phyloP scores from a whole-genome alignment of 2,888 invertebrate species.

The Stenolophus ochropezus region DNA sequence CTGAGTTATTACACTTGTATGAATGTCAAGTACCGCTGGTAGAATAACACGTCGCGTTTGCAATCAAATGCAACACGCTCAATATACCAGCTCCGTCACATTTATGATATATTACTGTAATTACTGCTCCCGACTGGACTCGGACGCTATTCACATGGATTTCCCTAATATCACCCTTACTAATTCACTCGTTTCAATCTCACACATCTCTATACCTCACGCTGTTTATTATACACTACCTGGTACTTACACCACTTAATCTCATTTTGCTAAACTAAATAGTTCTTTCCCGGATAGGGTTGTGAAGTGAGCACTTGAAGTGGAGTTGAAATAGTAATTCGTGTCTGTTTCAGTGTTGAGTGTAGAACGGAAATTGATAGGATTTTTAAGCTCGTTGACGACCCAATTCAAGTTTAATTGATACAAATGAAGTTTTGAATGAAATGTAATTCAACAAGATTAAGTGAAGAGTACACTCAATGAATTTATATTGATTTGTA shows the following conservation, averaged over 20 bases:
- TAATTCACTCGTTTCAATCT: no score
- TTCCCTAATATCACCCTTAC: no score
- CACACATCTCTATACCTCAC: no score
- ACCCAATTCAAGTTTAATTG: not conserved
- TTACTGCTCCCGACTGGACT: no score
- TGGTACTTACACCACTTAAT: not conserved
- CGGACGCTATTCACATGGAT: no score
- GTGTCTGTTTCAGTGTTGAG: no score
- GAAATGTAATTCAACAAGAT: not conserved
- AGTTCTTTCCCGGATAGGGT: not conserved
- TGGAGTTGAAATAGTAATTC: no score
- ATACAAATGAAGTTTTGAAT: not conserved
- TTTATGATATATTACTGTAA: conserved; percentile 55
- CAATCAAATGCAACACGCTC: conserved; percentile 45
- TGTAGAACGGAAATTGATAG: conserved; percentile 22
- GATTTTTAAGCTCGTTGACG: not conserved
- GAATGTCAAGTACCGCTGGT: conserved; percentile 34
- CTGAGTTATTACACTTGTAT: conserved; percentile 48
- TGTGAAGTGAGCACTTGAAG: not conserved
- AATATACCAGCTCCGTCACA: conserved; percentile 43
- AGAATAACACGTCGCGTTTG: conserved; percentile 49
- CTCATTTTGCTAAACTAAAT: not conserved
- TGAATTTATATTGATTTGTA: not conserved
- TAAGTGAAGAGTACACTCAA: not conserved
- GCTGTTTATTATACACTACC: no score